Base-by-base conservation (phyloP, 2,797 vertebrate species). In the Trachops cirrhosus region DNA sequence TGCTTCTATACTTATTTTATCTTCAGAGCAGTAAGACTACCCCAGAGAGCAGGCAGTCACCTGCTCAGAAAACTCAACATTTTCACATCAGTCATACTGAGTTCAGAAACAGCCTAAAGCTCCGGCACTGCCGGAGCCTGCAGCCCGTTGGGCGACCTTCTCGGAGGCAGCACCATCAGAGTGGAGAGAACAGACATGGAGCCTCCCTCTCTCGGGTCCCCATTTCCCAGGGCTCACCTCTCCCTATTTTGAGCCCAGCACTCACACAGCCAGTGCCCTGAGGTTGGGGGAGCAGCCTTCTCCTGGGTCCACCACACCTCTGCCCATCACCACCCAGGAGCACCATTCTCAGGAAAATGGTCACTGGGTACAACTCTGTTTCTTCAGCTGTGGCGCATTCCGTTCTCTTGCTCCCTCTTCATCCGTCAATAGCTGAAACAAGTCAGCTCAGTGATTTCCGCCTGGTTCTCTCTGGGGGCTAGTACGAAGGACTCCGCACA, bases 371-470 rank as follows among this genome's bases (percentile, higher is more conserved):
- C 85, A 82, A 24, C 22, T 84, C 71, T 91, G 91, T 89, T 95
- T 91, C 83, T 95, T 94, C 94, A 96, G 96, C 86, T 88, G 86
- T 0, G 7, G 70, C 29, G 22, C 37, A 34, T 71, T 89, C 67
- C 9, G 4, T 34, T 86, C 71, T 26, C 62, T 9, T 7, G 73
- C 29, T 24, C 1, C 3, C 14, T 64, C 48, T 75, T 41, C 57
- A 6, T 18, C 77, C 26, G 11, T 11, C 50, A 37, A 11, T 2
- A 37, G 50, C 26, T 75, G 39, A 74, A 67, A 71, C 29, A 54
- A 34, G 18, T n/a, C 24, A 26, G 70, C 48, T 18, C 26, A 41
- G 74, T 29, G 59, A 50, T 39, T 68, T 50, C 4, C 2, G 21
- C 34, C 87, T 90, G 32, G 16, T 22, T 48, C 29, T 70, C 16